A percentile compares a stretch with the other conserved stretches of the same genome.
Evolutionary conservation across 2,797 vertebrate species (phyloP).

Genomic region (Onychomys leucogaster): DNA sequence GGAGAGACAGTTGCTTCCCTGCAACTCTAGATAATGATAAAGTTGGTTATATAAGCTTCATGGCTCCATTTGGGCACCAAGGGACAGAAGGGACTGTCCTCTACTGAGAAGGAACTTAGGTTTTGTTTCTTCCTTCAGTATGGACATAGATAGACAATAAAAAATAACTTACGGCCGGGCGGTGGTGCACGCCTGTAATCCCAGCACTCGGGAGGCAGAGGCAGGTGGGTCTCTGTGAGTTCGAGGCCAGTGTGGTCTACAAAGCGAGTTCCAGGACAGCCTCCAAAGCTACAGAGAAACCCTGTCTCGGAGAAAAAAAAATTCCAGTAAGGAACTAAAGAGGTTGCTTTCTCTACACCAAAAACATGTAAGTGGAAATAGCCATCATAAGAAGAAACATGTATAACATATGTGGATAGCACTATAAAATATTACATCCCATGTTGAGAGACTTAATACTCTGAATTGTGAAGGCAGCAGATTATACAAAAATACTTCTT

Average conservation of each 20-base stretch:
- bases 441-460: neutral
- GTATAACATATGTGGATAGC: neutral
- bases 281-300: too few species aligned
- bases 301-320: too few species aligned
- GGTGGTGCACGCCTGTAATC: too few species aligned
- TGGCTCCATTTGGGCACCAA: neutral
- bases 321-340: neutral
- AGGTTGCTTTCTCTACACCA: neutral
- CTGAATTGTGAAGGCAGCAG: neutral
- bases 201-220: too few species aligned
- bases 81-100: neutral
- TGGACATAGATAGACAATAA: neutral
- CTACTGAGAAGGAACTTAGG: neutral
- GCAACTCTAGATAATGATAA: conserved; percentile 43
- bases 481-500: neutral
- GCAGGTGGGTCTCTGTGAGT: too few species aligned
- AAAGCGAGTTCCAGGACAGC: too few species aligned
- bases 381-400: neutral
- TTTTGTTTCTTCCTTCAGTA: neutral
- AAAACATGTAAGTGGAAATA: neutral
- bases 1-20: conserved; percentile 47
- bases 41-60: neutral
- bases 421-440: neutral
- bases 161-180: neutral
- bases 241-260: too few species aligned